Base-by-base conservation (phyloP, 1,140 invertebrate genomes). In the Globodera rostochiensis region DNA sequence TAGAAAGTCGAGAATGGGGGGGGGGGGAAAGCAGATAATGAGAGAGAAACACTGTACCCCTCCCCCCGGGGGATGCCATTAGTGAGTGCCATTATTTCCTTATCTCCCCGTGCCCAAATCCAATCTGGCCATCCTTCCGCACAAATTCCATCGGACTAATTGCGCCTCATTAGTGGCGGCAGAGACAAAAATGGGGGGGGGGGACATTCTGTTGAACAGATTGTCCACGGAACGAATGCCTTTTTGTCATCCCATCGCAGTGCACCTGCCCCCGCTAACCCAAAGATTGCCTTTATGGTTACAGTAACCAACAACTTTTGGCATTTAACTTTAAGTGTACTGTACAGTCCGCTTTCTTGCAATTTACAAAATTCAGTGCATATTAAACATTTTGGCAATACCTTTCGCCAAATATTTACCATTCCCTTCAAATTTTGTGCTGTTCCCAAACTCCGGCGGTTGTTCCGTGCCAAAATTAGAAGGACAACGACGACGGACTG, bases 21-120 rank as follows among this genome's bases (percentile, higher is more conserved):
- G 6, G 19, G 71, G 13, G 71, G 13, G 71, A 36, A 36, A 36
- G 25, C n/a, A 67, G 66, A 67, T n/a, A n/a, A 67, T n/a, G 66
- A 21, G 66, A 67, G 71, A 73, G 15, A n/a, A 15, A 73, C 57
- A 60, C 57, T 60, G 57, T 60, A 60, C 57, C 15, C 57, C 57
- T 15, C 25, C 25, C 25, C 15, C 57, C 57, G 11, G 57, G 57
- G 57, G 57, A 60, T 60, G 57, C 15, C 57, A 60, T 60, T 60
- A 60, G 57, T 60, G 57, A 60, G 57, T 60, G 57, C 57, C 57
- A 60, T 60, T 60, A 60, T 60, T 60, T 60, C 57, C 57, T 60
- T 60, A 60, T 60, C 57, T 60, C 11, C 57, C 19, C 11, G 57
- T 60, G 57, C 15, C 57, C 15, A 19, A 60, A 60, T 60, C 57